Percentiles rank a stretch among this genome's conserved stretches.
Evolutionary conservation across 2,888 invertebrate species (phyloP).

Genomic region (Pyrrhosoma nymphula): DNA sequence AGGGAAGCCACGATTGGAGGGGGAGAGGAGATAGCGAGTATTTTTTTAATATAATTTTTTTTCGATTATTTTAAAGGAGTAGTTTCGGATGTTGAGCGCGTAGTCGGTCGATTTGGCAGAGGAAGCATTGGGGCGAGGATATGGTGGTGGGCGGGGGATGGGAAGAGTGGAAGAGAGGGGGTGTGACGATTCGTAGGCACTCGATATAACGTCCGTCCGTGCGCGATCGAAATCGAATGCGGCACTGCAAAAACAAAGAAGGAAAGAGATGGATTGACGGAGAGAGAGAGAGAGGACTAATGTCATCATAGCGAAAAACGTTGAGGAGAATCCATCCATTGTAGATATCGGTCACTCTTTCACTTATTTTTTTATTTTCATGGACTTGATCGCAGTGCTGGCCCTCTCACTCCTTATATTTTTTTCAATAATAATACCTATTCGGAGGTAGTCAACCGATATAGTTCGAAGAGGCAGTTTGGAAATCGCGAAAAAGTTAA

Average conservation of each 20-base stretch:
- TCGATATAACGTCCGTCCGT: neutral
- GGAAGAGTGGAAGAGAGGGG: neutral
- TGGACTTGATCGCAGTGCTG: neutral
- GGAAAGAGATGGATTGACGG: neutral
- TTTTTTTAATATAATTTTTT: neutral
- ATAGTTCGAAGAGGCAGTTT: too few species aligned
- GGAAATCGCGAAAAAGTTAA: too few species aligned
- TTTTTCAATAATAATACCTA: too few species aligned
- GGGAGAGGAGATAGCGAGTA: neutral
- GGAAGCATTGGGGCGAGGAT: neutral
- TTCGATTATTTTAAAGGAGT: neutral
- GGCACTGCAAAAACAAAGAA: neutral
- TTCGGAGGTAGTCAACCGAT: too few species aligned
- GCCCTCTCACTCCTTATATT: too few species aligned
- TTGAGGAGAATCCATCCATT: neutral
- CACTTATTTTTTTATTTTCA: neutral
- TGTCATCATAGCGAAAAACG: neutral
- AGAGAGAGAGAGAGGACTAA: neutral
- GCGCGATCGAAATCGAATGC: neutral
- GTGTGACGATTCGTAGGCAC: neutral
- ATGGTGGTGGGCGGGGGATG: neutral
- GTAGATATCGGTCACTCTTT: neutral
- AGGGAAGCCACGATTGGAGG: neutral
- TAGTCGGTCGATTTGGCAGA: constrained; percentile 22
- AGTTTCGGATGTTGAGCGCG: neutral